These are phyloP conservation scores for Koerneria pararmatus DNA, from an alignment of 2,888 invertebrate species.

Conservation along the genomic window DNA sequence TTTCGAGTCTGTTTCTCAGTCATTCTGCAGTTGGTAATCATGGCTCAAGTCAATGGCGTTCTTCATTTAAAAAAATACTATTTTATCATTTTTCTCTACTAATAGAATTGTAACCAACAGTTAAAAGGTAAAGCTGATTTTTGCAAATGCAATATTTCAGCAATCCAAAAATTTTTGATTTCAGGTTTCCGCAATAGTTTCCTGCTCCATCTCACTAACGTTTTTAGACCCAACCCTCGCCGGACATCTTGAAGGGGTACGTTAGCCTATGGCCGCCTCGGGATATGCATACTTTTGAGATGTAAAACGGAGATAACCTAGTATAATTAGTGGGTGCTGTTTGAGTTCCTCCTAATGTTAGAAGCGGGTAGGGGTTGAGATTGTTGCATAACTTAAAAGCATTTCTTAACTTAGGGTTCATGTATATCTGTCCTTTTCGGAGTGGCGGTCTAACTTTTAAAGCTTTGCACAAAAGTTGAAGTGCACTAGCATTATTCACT, in stretches of 20 bases:
- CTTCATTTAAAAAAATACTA: background rate
- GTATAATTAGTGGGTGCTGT: background rate
- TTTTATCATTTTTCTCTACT: background rate
- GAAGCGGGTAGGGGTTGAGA: background rate
- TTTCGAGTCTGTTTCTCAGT: too few relatives aligned
- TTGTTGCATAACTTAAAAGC: background rate
- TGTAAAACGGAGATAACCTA: background rate
- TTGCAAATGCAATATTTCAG: background rate
- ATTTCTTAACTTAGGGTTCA: too few relatives aligned
- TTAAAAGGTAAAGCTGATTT: background rate
- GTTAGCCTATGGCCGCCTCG: background rate
- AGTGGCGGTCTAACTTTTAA: too few relatives aligned
- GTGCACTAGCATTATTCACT: too few relatives aligned
- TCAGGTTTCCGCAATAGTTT: conserved; percentile 24
- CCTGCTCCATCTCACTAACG: conserved; percentile 59
- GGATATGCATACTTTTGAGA: background rate
- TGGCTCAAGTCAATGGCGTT: conserved; percentile 36
- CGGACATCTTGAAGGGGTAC: conserved; percentile 70
- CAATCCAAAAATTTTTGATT: background rate
- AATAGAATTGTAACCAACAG: background rate
- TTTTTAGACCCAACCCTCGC: conserved; percentile 84
- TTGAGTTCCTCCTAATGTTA: background rate
- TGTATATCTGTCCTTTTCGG: too few relatives aligned
- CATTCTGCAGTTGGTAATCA: too few relatives aligned
- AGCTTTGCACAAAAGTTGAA: too few relatives aligned